Evolutionary conservation across 2,888 invertebrate genomes (phyloP).

Genomic region (Protonemura montana): DNA sequence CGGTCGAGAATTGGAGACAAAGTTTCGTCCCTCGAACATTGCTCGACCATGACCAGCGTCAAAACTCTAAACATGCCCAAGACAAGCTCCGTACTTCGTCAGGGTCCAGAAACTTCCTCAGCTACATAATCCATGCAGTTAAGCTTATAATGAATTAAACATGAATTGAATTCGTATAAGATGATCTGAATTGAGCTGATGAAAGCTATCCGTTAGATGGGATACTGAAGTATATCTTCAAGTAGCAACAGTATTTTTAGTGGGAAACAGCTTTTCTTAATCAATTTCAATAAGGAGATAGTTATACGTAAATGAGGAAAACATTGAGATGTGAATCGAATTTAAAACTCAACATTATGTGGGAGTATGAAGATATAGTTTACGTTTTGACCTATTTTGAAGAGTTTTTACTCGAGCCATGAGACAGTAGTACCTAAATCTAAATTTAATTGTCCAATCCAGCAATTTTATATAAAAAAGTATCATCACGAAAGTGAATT

Average conservation of each 20-base stretch:
- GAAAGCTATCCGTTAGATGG: background rate
- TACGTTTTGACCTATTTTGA: background rate
- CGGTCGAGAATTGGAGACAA: background rate
- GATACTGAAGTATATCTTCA: background rate
- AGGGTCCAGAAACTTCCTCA: background rate
- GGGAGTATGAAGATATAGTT: background rate
- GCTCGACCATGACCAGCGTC: slow-evolving; percentile 24
- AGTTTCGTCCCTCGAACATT: slow-evolving; percentile 18
- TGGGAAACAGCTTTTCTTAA: background rate
- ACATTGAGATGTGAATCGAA: too few relatives aligned
- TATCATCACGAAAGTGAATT: background rate
- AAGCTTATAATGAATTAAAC: slow-evolving; percentile 31
- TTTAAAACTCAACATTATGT: background rate
- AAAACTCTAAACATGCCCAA: slow-evolving; percentile 9
- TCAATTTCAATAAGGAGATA: background rate
- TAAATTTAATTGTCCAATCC: background rate
- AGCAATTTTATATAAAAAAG: background rate
- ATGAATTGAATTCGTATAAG: slow-evolving; percentile 23
- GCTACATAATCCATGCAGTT: slow-evolving; percentile 18
- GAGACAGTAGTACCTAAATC: background rate
- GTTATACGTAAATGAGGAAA: too few relatives aligned
- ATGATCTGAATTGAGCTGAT: slow-evolving; percentile 8
- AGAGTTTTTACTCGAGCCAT: too few relatives aligned
- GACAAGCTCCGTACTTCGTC: background rate
- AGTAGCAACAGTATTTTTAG: background rate